These are phyloP conservation scores for Mastigias papua DNA, from an alignment of 30 jellyfish, hydroid and myxozoan species.

Conservation along the genomic window DNA sequence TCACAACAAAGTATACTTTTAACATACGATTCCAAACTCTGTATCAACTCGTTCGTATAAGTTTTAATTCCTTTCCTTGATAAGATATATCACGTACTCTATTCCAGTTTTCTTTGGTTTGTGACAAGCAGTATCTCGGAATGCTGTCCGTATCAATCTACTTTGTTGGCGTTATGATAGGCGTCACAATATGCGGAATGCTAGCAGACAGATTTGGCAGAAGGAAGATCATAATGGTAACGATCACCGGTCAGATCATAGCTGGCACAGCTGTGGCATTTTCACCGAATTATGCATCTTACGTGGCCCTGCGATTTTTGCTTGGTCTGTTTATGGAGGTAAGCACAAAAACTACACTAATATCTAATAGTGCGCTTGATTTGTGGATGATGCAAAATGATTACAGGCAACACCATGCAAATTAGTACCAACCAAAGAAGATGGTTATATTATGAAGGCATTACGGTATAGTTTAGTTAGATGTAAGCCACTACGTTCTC, in stretches of 20 bases:
- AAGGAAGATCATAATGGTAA: conserved; percentile 40
- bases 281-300: conserved; percentile 23
- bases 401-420: too few relatives aligned
- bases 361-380: background rate
- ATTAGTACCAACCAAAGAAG: too few relatives aligned
- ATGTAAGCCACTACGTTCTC: too few relatives aligned
- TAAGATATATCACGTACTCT: background rate
- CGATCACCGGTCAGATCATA: conserved; percentile 55
- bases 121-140: conserved; percentile 67
- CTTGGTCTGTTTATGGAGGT: conserved; percentile 69
- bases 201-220: conserved; percentile 67
- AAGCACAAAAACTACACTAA: background rate
- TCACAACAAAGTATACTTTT: too few relatives aligned
- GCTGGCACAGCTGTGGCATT: conserved; percentile 45
- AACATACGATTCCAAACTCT: too few relatives aligned
- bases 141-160: conserved; percentile 48
- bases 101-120: conserved; percentile 29
- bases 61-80: background rate
- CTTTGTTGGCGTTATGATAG: conserved; percentile 73
- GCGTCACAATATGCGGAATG: conserved; percentile 65
- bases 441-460: too few relatives aligned
- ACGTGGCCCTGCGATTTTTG: conserved; percentile 44
- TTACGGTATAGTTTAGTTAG: too few relatives aligned
- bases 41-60: too few relatives aligned
- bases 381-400: background rate